Base-by-base conservation (phyloP, 1,140 invertebrate genomes). In the Coelopa frigida region DNA sequence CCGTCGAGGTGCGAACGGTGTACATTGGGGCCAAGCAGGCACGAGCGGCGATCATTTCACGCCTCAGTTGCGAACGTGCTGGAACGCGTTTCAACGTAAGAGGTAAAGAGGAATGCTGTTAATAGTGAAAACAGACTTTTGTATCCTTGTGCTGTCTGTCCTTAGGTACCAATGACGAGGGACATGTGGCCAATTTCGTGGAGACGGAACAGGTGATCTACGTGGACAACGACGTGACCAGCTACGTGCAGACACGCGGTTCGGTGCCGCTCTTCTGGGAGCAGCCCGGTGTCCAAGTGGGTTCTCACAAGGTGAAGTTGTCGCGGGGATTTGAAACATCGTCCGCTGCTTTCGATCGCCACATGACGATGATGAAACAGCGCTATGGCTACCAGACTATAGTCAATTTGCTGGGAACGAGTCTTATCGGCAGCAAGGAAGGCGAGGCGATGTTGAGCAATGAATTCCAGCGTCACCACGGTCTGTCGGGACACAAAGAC, bases 181-280 rank as follows among this genome's bases (percentile, higher is more conserved):
- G 97, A 0, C 88, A 97, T 76, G 96, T 99, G 26, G 97, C 97
- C 3, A 99, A 99, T 77, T 99, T 99, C 79, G 94, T 98, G 8
- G 97, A 99, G 79, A 99, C 95, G 1, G 97, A 99, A 73, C 97
- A 99, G 75, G 81, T 89, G 1, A 89, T 95, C 49, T 92, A 84
- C 61, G 75, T 98, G 53, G 93, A 98, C 66, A 84, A 88, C 56
- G 86, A 88, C 59, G 76, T 88, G 2, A 79, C 84, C 4, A 89
- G 87, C 10, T 89, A 85, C 61, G 67, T 92, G 5, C 88, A 91
- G 70, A 97, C 91, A 0, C 78, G 96, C 55, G 96, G 96, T 1
- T 98, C 94, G 0, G 93, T 99, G 6, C 95, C 95, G 4, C 71
- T 99, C 8, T 99, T 99, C 72, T 99, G 95, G 93, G 96, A 99